Evolutionary conservation across 1,140 invertebrate genomes (phyloP).

Genomic region (Caenorhabditis latens): DNA sequence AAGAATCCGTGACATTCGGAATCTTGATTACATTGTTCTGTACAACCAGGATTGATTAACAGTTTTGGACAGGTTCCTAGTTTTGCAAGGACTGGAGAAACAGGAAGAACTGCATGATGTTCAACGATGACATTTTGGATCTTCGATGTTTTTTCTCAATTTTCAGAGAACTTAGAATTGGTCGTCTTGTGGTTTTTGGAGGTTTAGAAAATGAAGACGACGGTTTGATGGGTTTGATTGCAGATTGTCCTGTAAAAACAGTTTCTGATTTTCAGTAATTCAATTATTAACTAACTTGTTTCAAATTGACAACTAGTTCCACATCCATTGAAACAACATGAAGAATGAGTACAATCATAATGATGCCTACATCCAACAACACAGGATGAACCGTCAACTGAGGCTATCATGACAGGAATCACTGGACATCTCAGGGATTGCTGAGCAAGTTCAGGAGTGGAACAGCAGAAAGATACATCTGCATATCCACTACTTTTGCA

Average conservation of each 20-base stretch:
- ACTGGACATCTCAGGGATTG: slow-evolving; percentile 66
- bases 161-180: slow-evolving; percentile 13
- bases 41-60: slow-evolving; percentile 49
- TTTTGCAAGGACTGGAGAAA: slow-evolving; percentile 35
- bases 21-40: slow-evolving; percentile 55
- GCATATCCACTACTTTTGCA: slow-evolving; percentile 71
- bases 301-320: slow-evolving; percentile 69
- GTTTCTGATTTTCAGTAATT: neutral
- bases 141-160: slow-evolving; percentile 36
- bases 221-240: slow-evolving; percentile 36
- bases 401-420: slow-evolving; percentile 60
- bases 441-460: slow-evolving; percentile 61
- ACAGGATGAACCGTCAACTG: slow-evolving; percentile 64
- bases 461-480: slow-evolving; percentile 71
- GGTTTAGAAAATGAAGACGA: neutral
- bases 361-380: slow-evolving; percentile 62
- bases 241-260: slow-evolving; percentile 45
- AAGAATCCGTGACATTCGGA: slow-evolving; percentile 42
- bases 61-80: slow-evolving; percentile 57
- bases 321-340: slow-evolving; percentile 72
- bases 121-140: slow-evolving; percentile 48
- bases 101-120: slow-evolving; percentile 10
- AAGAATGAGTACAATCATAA: slow-evolving; percentile 63
- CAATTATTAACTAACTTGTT: slow-evolving; percentile 1
- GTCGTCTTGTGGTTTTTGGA: neutral